Evolutionary conservation across 2,113 vertebrate species (phyloP).

Genomic region (Mastomys coucha): DNA sequence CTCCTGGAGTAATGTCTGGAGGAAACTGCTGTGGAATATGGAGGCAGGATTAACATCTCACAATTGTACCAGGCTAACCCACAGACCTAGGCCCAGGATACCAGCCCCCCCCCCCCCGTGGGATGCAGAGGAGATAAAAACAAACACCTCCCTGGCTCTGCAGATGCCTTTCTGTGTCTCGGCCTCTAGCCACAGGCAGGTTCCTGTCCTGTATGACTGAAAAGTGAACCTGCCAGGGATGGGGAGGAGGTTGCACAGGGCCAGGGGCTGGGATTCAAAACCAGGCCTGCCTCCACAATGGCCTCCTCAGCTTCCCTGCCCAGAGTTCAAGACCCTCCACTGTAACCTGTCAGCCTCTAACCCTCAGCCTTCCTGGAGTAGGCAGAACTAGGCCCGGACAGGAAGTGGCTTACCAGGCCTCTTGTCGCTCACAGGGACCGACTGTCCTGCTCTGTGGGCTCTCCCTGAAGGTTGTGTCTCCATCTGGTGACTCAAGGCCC

Average conservation of each 20-base stretch:
- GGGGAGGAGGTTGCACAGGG: background rate
- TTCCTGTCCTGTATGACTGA: background rate
- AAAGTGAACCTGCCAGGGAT: rapidly evolving
- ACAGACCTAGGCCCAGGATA: background rate
- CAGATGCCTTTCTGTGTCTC: rapidly evolving
- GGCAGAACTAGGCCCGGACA: background rate
- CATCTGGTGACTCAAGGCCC: background rate
- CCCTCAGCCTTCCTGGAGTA: background rate
- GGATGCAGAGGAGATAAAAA: background rate
- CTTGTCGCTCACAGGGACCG: background rate
- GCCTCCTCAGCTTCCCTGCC: background rate
- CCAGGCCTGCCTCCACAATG: background rate
- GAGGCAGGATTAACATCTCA: background rate
- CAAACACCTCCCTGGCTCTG: background rate
- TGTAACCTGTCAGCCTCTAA: background rate
- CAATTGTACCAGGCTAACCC: background rate
- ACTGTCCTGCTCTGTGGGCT: background rate
- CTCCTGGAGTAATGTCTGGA: background rate
- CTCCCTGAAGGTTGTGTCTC: background rate
- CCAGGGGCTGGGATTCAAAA: background rate
- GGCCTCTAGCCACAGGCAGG: rapidly evolving
- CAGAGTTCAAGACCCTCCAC: background rate
- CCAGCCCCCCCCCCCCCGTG: background rate
- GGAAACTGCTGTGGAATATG: background rate
- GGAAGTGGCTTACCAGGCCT: background rate